Evolutionary conservation across 2,797 vertebrate genomes (phyloP).

Genomic region (Odontamblyopus lacepedii): DNA sequence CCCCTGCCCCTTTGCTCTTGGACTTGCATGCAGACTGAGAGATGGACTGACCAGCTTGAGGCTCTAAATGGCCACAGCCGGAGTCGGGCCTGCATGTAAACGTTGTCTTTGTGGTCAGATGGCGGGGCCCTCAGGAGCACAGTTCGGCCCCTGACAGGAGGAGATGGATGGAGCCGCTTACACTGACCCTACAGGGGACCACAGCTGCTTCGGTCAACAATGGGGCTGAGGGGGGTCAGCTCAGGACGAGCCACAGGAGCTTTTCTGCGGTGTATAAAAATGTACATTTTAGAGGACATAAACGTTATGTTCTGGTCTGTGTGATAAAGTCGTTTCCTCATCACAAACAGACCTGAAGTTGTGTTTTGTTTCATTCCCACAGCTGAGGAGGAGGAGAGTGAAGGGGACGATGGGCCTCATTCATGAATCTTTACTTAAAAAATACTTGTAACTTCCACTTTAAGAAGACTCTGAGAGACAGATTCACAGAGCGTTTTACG

Average conservation of each 20-base stretch:
- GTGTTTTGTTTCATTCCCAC: too few species aligned
- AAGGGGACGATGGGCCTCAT: too few species aligned
- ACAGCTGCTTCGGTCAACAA: background rate
- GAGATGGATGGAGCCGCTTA: background rate
- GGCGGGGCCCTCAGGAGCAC: background rate
- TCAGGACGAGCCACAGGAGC: background rate
- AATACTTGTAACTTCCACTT: too few species aligned
- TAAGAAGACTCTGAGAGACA: too few species aligned
- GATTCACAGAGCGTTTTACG: too few species aligned
- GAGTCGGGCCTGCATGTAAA: background rate
- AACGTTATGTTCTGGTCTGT: too few species aligned
- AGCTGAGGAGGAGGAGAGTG: too few species aligned
- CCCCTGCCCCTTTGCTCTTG: background rate
- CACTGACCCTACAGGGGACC: background rate
- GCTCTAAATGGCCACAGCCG: background rate
- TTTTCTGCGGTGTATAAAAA: too few species aligned
- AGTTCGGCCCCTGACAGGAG: background rate
- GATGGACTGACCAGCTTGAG: background rate
- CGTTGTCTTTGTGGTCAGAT: background rate
- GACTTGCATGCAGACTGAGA: background rate
- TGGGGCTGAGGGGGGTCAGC: background rate
- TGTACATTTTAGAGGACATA: too few species aligned
- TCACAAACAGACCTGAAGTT: too few species aligned
- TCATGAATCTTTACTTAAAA: too few species aligned
- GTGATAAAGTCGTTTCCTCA: too few species aligned